Evolutionary conservation across 2,888 invertebrate genomes (phyloP).

Genomic region (Calliphora vomitoria): DNA sequence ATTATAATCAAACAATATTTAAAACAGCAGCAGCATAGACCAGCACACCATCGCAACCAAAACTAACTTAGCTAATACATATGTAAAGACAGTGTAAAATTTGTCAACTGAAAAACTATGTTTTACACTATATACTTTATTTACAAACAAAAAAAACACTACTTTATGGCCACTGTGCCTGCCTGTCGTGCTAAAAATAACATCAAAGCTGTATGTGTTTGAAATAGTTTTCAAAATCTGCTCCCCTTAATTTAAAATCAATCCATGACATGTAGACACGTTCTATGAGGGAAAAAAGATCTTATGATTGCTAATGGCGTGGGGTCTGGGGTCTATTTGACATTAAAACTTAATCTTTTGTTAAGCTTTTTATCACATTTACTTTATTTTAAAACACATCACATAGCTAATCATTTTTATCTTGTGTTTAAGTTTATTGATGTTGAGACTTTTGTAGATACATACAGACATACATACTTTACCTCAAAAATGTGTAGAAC

Average conservation of each 20-base stretch:
- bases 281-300: background rate
- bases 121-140: no score
- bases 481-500: background rate
- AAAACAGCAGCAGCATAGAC: no score
- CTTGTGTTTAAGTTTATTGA: background rate
- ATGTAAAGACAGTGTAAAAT: no score
- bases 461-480: no score
- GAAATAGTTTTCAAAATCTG: background rate
- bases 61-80: no score
- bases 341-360: background rate
- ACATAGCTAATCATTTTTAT: background rate
- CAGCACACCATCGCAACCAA: no score
- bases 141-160: no score
- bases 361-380: conserved; percentile 9
- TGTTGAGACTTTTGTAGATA: background rate
- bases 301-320: background rate
- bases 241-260: background rate
- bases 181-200: no score
- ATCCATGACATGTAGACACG: background rate
- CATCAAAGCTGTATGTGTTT: no score
- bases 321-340: background rate
- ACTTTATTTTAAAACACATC: background rate
- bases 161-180: no score
- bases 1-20: no score
- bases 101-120: no score